Percentiles rank a stretch among this genome's conserved stretches.
These are phyloP conservation scores for Acridotheres tristis DNA, from an alignment of 2,797 vertebrate species.

Conservation along the genomic window DNA sequence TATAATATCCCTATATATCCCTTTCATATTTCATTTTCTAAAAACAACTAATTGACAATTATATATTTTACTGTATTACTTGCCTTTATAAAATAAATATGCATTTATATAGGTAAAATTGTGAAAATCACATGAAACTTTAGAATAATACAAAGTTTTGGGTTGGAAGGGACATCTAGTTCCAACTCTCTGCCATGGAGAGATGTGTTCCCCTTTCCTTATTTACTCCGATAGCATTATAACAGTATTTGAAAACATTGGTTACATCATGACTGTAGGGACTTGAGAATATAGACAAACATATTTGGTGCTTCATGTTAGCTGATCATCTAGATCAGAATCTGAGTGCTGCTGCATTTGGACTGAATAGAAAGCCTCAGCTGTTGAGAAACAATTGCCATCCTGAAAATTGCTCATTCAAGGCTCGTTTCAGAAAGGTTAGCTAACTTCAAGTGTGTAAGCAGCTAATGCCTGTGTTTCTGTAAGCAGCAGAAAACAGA, in stretches of 20 bases:
- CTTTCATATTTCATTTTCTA: neutral
- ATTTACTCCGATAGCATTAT: neutral
- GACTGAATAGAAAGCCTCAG: neutral
- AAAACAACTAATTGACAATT: neutral
- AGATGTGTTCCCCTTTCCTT: neutral
- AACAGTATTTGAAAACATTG: neutral
- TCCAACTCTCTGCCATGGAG: neutral
- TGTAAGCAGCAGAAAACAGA: neutral
- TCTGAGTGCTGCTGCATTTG: neutral
- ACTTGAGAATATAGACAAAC: neutral
- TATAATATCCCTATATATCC: neutral
- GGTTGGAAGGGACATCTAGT: neutral
- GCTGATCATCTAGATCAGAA: neutral
- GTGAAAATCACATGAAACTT: neutral
- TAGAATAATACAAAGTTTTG: neutral
- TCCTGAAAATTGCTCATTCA: neutral
- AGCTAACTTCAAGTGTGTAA: neutral
- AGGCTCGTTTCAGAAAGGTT: neutral
- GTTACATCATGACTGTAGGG: neutral
- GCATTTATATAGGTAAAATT: neutral
- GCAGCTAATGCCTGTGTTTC: neutral
- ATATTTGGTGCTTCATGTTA: neutral
- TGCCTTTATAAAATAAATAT: neutral
- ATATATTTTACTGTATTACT: neutral
- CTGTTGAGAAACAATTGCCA: neutral